Conservation (phyloP, 2,113 vertebrate genomes). For the Nibea albiflora region DNA sequence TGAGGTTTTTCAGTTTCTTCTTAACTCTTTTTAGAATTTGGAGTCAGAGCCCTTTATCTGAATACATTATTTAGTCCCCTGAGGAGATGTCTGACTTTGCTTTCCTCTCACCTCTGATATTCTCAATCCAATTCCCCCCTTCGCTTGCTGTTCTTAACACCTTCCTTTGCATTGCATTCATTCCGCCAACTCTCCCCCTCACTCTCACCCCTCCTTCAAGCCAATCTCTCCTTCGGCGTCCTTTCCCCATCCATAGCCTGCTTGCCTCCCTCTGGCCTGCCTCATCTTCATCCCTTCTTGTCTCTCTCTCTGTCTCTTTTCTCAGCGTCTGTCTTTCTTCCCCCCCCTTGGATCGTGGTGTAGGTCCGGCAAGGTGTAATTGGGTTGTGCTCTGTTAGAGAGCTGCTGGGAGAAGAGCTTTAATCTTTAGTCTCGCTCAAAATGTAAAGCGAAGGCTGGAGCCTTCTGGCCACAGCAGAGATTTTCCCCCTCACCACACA, state of each 20-base stretch:
- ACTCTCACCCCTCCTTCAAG: conserved; percentile 16
- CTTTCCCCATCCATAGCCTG: conserved; percentile 4
- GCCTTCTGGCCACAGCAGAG: conserved; percentile 60
- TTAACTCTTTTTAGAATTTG: conserved; percentile 39
- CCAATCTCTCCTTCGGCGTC: conserved; percentile 31
- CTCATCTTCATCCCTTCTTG: conserved; percentile 37
- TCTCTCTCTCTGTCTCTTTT: conserved; percentile 38
- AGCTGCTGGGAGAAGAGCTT: conserved; percentile 73
- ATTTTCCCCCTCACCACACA: conserved; percentile 37
- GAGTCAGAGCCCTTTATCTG: conserved; percentile 35
- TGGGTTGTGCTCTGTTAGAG: conserved; percentile 70
- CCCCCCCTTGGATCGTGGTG: conserved; percentile 42
- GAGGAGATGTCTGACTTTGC: conserved; percentile 59
- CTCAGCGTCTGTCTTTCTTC: conserved; percentile 17
- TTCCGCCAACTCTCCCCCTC: conserved; percentile 19
- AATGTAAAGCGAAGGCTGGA: conserved; percentile 75
- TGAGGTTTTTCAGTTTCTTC: not conserved
- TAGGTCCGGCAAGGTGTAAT: conserved; percentile 76
- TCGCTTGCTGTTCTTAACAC: conserved; percentile 50
- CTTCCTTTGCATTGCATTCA: conserved; percentile 49
- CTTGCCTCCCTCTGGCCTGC: conserved; percentile 35
- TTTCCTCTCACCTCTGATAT: conserved; percentile 66
- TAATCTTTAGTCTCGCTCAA: conserved; percentile 81
- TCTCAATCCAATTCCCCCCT: conserved; percentile 38
- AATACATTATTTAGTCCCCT: conserved; percentile 33